These are phyloP conservation scores for Listrodromus nycthemerus DNA, from an alignment of 2,888 invertebrate species.

Conservation along the genomic window DNA sequence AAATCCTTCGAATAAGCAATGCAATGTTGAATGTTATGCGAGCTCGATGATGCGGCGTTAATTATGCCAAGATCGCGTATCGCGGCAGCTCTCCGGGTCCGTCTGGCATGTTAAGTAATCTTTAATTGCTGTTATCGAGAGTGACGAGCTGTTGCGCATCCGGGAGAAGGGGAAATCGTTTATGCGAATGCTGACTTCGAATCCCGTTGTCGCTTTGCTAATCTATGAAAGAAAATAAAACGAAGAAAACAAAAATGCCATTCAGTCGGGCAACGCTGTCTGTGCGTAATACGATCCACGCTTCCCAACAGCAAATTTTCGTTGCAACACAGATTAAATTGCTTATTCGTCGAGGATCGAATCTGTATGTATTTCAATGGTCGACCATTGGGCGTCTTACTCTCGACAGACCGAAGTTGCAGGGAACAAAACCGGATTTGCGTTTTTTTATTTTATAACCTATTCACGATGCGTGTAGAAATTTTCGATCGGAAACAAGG, in stretches of 20 bases:
- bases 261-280: not conserved
- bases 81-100: not conserved
- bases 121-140: constrained; percentile 1
- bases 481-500: too few species aligned
- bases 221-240: not conserved
- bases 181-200: too few species aligned
- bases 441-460: too few species aligned
- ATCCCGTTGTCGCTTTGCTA: not conserved
- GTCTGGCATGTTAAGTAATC: constrained; percentile 6
- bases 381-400: too few species aligned
- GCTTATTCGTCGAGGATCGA: too few species aligned
- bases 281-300: not conserved
- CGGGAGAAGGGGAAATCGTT: not conserved
- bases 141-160: not conserved
- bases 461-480: too few species aligned
- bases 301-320: too few species aligned
- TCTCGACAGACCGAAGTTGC: too few species aligned
- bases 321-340: too few species aligned
- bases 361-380: too few species aligned
- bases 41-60: not conserved
- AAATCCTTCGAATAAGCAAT: constrained; percentile 1
- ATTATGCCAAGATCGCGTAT: not conserved
- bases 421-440: too few species aligned
- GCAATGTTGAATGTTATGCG: not conserved
- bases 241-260: not conserved